Base-by-base conservation (phyloP, 2,113 vertebrate genomes). In the Platichthys flesus region DNA sequence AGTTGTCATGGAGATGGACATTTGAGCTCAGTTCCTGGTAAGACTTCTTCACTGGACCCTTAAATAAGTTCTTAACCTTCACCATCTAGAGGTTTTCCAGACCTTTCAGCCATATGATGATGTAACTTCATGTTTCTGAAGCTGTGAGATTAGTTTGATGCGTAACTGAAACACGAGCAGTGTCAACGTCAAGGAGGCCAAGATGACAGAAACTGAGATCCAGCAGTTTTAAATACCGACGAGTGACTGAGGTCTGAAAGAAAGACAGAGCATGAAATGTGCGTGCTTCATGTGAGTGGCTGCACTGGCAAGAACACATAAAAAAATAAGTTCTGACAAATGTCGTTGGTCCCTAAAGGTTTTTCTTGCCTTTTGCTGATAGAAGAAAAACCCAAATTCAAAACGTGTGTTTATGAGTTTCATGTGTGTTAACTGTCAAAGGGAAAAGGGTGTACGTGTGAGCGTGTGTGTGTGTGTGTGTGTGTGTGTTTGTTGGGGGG, bases 391-490 rank as follows among this genome's bases (percentile, higher is more conserved):
- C 28, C 13, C 18, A 79, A 68, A 78, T 9, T 16, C 58, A 15
- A 73, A 7, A 62, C 52, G 2, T 52, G n/a, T 56, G 35, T 70
- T 37, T 49, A n/a, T 62, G 52, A 47, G 23, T 75, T 75, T 71
- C 14, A 42, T 31, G 67, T 82, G 61, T 65, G 62, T 71, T 26
- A 49, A 47, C 37, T 77, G 77, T 73, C 56, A 72, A 76, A 76
- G 62, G 65, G 65, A 81, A 67, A 57, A 73, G 66, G 79, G 71
- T 78, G 59, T 70, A 14, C 71, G 58, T 66, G 70, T 60, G 56
- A 18, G 57, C 4, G 26, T 28, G 24, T 24, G 24, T 31, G n/a
- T 56, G 52, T 66, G 67, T 54, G 66, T 28, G 52, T 66, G 67
- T 54, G 66, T 28, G 75, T 28, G 24, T 66, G 64, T 42, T 13